phyloP scores from a whole-genome alignment of 1,140 invertebrate species.

The Helicorthomorpha holstii region DNA sequence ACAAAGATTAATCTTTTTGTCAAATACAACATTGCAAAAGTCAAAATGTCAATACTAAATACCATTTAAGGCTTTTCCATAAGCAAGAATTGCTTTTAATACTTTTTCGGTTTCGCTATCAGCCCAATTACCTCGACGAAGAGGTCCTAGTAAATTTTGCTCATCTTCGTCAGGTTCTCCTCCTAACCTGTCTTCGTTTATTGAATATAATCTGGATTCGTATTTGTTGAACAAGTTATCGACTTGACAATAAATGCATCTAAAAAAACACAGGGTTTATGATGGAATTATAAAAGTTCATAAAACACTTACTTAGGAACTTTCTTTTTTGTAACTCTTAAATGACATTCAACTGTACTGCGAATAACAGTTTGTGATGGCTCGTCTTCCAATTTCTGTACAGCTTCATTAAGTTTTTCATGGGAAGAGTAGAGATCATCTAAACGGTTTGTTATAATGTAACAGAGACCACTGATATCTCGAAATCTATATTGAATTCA shows the following conservation, averaged over 20 bases:
- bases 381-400: slow-evolving; percentile 22
- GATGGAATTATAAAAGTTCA: slow-evolving; percentile 2
- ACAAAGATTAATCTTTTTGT: slow-evolving; percentile 1
- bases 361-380: slow-evolving; percentile 30
- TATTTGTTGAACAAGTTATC: slow-evolving; percentile 23
- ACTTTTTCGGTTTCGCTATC: slow-evolving; percentile 37
- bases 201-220: slow-evolving; percentile 24
- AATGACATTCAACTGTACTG: slow-evolving; percentile 44
- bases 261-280: slow-evolving; percentile 11
- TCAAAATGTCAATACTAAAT: slow-evolving; percentile 4
- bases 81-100: slow-evolving; percentile 29
- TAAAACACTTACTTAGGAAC: slow-evolving; percentile 11
- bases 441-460: slow-evolving; percentile 27
- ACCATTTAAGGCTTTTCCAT: slow-evolving; percentile 19
- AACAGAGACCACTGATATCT: slow-evolving; percentile 23
- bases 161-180: slow-evolving; percentile 8
- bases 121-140: slow-evolving; percentile 32
- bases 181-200: slow-evolving; percentile 11
- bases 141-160: slow-evolving; percentile 12
- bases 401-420: slow-evolving; percentile 20
- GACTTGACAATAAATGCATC: slow-evolving; percentile 25
- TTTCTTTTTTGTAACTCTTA: slow-evolving; percentile 26
- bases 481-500: slow-evolving; percentile 24
- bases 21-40: background rate
- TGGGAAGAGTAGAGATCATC: slow-evolving; percentile 25